Percentiles rank a stretch among this genome's conserved stretches.
phyloP scores from a whole-genome alignment of 2,113 vertebrate genomes.

The Thermophis baileyi region DNA sequence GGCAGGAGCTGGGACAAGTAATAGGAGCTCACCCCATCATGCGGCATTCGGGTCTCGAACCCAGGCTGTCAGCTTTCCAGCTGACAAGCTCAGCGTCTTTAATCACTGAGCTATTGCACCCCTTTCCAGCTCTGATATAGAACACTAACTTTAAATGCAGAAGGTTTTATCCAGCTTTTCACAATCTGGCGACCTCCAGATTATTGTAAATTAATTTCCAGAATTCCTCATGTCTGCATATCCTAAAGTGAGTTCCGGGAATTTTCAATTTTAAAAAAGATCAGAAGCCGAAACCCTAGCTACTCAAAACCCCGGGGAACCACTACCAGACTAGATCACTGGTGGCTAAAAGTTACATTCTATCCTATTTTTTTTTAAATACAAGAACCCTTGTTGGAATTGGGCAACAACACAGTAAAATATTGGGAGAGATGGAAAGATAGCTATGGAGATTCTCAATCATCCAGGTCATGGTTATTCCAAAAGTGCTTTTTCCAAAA shows the following conservation, averaged over 20 bases:
- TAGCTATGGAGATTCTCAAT: not conserved
- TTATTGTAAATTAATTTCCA: not conserved
- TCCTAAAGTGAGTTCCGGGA: not conserved
- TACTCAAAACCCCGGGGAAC: not conserved
- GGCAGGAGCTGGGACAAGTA: no score
- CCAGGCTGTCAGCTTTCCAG: not conserved
- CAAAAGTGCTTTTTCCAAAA: not conserved
- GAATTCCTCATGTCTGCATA: not conserved
- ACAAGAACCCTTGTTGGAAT: not conserved
- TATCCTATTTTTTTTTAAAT: not conserved
- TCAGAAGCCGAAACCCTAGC: not conserved
- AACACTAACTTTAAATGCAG: not conserved
- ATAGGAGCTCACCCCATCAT: no score
- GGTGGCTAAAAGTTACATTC: not conserved
- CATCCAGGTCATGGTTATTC: not conserved
- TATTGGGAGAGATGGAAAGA: not conserved
- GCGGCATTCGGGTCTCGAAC: no score
- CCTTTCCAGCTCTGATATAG: not conserved
- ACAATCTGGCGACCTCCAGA: not conserved
- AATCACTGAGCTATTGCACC: not conserved
- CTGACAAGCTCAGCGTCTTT: not conserved
- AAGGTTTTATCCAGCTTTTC: not conserved
- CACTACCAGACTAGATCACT: not conserved
- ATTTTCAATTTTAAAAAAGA: not conserved
- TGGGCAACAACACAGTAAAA: not conserved